Conservation (phyloP, 2,888 invertebrate genomes). For the Ischnus inquisitorius region DNA sequence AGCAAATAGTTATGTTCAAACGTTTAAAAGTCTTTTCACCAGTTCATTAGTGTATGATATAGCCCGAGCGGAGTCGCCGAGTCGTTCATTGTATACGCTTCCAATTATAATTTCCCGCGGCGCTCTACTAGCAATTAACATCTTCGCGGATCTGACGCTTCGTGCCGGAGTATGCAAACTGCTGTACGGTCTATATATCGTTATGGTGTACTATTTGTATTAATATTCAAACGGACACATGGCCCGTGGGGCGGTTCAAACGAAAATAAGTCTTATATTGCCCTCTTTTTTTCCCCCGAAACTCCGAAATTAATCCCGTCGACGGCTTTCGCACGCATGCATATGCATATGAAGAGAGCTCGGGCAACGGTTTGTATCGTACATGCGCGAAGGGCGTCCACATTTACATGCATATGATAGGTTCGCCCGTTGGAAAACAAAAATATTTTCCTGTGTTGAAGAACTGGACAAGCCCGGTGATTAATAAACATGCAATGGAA, state of each 20-base stretch:
- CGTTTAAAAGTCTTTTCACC: conserved; percentile 1
- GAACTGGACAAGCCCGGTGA: background rate
- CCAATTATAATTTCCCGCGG: conserved; percentile 55
- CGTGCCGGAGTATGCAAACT: background rate
- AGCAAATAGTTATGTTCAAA: background rate
- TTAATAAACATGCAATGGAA: background rate
- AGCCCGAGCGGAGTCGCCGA: conserved; percentile 10
- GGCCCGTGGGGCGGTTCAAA: conserved; percentile 19
- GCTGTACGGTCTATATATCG: background rate
- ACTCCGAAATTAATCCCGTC: conserved; percentile 20
- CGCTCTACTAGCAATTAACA: conserved; percentile 29
- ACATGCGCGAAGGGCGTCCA: background rate
- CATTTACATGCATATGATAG: conserved; percentile 29
- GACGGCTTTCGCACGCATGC: conserved; percentile 6
- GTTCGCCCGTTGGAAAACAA: background rate
- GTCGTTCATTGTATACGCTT: conserved; percentile 36
- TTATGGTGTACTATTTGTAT: conserved; percentile 5
- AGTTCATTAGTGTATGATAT: conserved; percentile 15
- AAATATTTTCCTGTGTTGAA: background rate
- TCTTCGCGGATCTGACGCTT: conserved; percentile 6
- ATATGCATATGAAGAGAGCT: conserved; percentile 18
- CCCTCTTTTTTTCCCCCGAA: conserved; percentile 24
- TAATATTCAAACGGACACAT: background rate
- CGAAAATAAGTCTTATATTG: conserved; percentile 35
- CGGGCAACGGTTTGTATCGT: background rate